phyloP scores from a whole-genome alignment of 2,888 invertebrate species.

The Scrobipalpa atriplicella region DNA sequence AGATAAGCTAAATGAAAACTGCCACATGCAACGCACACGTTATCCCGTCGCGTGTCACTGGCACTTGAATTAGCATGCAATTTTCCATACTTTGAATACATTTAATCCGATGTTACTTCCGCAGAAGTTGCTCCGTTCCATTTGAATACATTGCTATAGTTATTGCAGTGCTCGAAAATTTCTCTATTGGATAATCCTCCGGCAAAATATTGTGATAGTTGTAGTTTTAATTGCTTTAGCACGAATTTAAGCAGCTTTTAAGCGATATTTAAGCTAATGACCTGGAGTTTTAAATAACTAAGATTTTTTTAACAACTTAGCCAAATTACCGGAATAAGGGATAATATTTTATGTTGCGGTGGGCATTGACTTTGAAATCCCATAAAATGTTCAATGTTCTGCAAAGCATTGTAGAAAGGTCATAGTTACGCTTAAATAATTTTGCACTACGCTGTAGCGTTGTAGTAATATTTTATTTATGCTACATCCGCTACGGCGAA shows the following conservation, averaged over 20 bases:
- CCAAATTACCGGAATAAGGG: neutral
- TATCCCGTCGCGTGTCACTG: constrained; percentile 45
- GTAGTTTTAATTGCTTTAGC: constrained; percentile 3
- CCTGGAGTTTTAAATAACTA: neutral
- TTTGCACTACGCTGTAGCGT: too few relatives aligned
- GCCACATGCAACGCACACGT: constrained; percentile 45
- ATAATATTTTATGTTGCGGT: too few relatives aligned
- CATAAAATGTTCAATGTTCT: too few relatives aligned
- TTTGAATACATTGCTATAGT: constrained; percentile 31
- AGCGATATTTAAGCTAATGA: constrained; percentile 8
- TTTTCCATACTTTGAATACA: constrained; percentile 68
- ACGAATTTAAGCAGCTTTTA: neutral
- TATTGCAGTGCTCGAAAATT: constrained; percentile 25
- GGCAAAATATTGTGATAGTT: constrained; percentile 2
- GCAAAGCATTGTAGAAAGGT: too few relatives aligned
- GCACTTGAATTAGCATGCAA: constrained; percentile 69
- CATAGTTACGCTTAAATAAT: too few relatives aligned
- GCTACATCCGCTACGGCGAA: too few relatives aligned
- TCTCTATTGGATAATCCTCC: constrained; percentile 18
- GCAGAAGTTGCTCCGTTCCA: constrained; percentile 33
- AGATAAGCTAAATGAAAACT: constrained; percentile 63
- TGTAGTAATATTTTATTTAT: too few relatives aligned
- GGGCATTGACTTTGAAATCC: too few relatives aligned
- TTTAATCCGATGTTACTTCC: constrained; percentile 46
- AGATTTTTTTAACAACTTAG: neutral